A percentile compares a stretch with the other conserved stretches of the same genome.
Evolutionary conservation across 2,113 vertebrate species (phyloP).

Genomic region (Oreochromis niloticus): DNA sequence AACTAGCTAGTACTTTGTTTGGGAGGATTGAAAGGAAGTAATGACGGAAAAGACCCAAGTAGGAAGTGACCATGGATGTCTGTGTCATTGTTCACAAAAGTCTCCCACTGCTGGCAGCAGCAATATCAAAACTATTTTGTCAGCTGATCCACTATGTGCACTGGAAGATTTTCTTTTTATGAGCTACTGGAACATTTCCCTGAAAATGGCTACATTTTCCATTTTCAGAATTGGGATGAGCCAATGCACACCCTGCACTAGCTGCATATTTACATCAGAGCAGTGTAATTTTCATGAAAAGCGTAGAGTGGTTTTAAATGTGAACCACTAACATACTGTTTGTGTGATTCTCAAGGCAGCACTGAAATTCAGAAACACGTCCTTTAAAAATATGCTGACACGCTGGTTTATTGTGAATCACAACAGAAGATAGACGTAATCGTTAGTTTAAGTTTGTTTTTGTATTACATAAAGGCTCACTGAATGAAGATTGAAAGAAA

Average conservation of each 20-base stretch:
- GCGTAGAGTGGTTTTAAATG: background rate
- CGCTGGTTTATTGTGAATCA: background rate
- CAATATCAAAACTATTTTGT: background rate
- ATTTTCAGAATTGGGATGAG: background rate
- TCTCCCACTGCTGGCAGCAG: background rate
- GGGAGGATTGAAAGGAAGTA: background rate
- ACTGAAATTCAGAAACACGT: background rate
- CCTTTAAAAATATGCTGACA: background rate
- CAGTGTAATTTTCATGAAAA: background rate
- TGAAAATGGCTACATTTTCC: background rate
- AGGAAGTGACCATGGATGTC: background rate
- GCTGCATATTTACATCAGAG: background rate
- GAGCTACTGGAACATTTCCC: background rate
- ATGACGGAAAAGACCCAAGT: background rate
- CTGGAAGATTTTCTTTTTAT: background rate
- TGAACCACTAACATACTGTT: background rate
- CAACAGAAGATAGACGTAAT: background rate
- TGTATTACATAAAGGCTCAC: background rate
- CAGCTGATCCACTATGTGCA: background rate
- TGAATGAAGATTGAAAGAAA: background rate
- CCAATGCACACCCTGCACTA: background rate
- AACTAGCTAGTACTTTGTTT: background rate
- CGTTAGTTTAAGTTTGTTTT: background rate
- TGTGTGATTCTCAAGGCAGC: background rate
- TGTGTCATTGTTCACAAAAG: background rate